Evolutionary conservation across 35 echinoderm and acorn worm genomes (phyloP).

Genomic region (Apostichopus californicus): DNA sequence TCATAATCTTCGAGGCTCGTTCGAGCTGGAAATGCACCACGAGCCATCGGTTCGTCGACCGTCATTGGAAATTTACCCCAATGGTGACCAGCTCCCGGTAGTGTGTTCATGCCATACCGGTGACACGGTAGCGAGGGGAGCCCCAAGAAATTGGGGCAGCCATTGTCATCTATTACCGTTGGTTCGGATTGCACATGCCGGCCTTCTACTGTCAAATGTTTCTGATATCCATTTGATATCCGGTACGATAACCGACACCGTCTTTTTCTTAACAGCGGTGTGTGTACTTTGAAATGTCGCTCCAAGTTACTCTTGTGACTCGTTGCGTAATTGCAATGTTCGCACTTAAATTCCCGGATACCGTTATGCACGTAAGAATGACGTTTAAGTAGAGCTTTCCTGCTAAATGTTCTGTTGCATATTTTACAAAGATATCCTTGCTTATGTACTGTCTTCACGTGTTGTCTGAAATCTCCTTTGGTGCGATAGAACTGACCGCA

Average conservation of each 20-base stretch:
- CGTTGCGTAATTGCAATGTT: conserved; percentile 84
- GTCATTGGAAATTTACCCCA: conserved; percentile 21
- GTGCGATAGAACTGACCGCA: conserved; percentile 70
- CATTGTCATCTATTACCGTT: background rate
- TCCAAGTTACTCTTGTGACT: conserved; percentile 95
- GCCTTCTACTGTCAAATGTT: conserved; percentile 28
- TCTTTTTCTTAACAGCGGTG: conserved; percentile 27
- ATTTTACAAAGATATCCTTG: conserved; percentile 73
- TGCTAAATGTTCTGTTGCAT: conserved; percentile 76
- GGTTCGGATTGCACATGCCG: conserved; percentile 45
- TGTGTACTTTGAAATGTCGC: conserved; percentile 79
- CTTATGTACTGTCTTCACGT: conserved; percentile 66
- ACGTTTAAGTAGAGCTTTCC: conserved; percentile 86
- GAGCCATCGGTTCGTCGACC: background rate
- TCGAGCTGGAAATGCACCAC: background rate
- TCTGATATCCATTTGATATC: conserved; percentile 32
- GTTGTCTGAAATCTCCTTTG: conserved; percentile 73
- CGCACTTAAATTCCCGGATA: conserved; percentile 76
- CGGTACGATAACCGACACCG: conserved; percentile 47
- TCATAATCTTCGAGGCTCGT: conserved; percentile 26
- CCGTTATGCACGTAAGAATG: conserved; percentile 84
- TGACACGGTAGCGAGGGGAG: conserved; percentile 8
- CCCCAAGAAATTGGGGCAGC: conserved; percentile 27
- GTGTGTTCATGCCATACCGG: background rate
- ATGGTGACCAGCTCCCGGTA: background rate